phyloP scores from a whole-genome alignment of 2,888 invertebrate species.

The Polyommatus icarus region DNA sequence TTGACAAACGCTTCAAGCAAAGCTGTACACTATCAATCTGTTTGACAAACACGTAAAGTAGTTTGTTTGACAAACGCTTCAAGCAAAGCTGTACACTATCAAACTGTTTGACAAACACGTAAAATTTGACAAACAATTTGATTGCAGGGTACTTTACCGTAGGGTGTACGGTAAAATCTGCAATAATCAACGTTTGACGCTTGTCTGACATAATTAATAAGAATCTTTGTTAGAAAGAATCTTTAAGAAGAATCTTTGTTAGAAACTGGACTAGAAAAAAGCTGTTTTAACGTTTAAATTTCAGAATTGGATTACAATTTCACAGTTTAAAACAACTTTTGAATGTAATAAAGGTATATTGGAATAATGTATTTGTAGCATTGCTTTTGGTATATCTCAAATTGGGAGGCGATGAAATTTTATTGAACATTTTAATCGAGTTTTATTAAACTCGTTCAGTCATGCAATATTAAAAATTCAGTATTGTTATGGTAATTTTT shows the following conservation, averaged over 20 bases:
- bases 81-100: too few species aligned
- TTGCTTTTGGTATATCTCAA: neutral
- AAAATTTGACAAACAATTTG: too few species aligned
- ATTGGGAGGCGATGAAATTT: neutral
- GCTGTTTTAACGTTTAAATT: neutral
- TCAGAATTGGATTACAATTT: neutral
- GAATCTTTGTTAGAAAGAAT: too few species aligned
- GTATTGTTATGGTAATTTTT: neutral
- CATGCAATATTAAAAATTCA: neutral
- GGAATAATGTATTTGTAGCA: neutral
- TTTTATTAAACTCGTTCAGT: neutral
- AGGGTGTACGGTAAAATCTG: too few species aligned
- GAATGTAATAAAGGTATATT: slow-evolving; percentile 5
- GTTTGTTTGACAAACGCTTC: too few species aligned
- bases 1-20: too few species aligned
- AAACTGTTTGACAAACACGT: too few species aligned
- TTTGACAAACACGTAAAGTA: too few species aligned
- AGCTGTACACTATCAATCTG: too few species aligned
- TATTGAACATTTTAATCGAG: slow-evolving; percentile 12
- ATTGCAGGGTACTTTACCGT: too few species aligned
- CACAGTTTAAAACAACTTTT: neutral
- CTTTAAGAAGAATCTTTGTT: too few species aligned
- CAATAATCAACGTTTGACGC: neutral
- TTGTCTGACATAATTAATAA: neutral
- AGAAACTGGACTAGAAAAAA: too few species aligned